A percentile compares a stretch with the other conserved stretches of the same genome.
These are phyloP conservation scores for Tupaia chinensis DNA, from an alignment of 2,113 vertebrate genomes.

Conservation along the genomic window DNA sequence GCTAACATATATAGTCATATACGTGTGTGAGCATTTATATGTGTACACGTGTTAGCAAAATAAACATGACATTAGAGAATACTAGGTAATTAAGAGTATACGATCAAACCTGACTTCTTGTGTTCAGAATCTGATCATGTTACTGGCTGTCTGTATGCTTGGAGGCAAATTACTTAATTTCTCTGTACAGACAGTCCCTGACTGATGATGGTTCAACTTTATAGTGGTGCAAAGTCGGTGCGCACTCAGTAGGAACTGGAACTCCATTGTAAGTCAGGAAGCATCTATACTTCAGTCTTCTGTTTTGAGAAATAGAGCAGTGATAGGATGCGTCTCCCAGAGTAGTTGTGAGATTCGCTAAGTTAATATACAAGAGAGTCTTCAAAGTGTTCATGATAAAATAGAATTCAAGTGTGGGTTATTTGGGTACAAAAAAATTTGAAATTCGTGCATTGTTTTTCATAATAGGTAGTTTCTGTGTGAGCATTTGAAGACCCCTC, in stretches of 20 bases:
- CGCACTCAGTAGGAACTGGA: no score
- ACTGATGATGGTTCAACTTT: no score
- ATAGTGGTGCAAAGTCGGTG: no score
- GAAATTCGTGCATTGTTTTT: no score
- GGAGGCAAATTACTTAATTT: not conserved
- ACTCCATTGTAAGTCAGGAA: no score
- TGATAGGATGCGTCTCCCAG: not conserved
- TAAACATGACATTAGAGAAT: not conserved
- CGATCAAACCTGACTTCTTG: not conserved
- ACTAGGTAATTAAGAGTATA: not conserved
- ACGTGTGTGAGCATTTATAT: not conserved
- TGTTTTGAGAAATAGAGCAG: conserved; percentile 1
- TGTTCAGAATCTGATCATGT: not conserved
- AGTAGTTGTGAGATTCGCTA: not conserved
- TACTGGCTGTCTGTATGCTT: not conserved
- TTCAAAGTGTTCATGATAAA: no score
- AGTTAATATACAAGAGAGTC: not conserved
- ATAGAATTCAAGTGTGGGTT: no score
- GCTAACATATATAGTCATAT: not conserved
- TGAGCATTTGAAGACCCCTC: no score
- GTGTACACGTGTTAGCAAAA: not conserved
- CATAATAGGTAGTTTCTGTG: no score
- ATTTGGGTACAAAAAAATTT: no score
- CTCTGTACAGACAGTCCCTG: not conserved
- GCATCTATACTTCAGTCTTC: not conserved